Evolutionary conservation across 2,797 vertebrate species (phyloP).

Genomic region (Crocidura indochinensis): DNA sequence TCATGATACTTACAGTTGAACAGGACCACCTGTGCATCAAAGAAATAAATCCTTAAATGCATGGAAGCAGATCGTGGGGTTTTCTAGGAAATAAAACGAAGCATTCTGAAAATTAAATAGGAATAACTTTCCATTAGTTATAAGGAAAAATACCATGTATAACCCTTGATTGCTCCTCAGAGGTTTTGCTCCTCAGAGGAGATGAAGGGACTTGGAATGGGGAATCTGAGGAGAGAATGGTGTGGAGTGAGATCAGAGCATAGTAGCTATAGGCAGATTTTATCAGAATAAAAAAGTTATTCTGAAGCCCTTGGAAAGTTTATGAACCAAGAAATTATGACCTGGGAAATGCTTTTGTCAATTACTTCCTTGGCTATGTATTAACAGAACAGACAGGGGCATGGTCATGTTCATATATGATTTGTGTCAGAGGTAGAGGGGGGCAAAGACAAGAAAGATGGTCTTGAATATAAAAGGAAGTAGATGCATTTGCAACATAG

Average conservation of each 20-base stretch:
- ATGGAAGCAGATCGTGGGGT: rapidly evolving
- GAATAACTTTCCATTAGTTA: background rate
- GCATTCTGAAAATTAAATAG: background rate
- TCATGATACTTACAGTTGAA: background rate
- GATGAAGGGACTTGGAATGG: background rate
- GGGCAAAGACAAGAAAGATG: background rate
- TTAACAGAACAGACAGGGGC: background rate
- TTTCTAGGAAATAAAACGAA: background rate
- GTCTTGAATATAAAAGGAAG: background rate
- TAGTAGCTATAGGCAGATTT: too few species aligned
- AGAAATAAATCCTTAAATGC: background rate
- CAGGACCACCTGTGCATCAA: background rate
- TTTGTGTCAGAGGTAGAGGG: too few species aligned
- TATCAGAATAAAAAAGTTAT: background rate
- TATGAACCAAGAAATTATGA: background rate
- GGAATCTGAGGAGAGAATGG: background rate
- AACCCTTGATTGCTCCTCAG: background rate
- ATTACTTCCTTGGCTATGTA: background rate
- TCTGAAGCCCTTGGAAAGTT: background rate
- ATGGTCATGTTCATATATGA: background rate
- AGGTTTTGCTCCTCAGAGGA: background rate
- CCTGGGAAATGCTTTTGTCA: background rate
- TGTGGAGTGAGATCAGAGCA: background rate
- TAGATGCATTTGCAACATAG: background rate
- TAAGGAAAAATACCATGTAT: too few species aligned